phyloP scores from a whole-genome alignment of 2,888 invertebrate species.

The Drosophila kuntzei region DNA sequence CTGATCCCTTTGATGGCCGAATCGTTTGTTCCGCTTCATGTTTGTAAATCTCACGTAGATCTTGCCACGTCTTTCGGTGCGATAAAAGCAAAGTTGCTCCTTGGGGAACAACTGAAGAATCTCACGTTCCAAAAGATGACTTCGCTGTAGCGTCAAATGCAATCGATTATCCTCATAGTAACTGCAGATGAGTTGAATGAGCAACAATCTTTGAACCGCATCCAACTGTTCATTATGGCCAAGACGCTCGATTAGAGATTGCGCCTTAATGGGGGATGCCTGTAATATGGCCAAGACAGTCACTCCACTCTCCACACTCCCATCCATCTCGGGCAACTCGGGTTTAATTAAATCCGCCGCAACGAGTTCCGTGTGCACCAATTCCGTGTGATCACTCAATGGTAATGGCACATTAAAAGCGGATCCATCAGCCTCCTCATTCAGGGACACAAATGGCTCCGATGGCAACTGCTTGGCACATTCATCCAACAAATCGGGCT shows the following conservation, averaged over 20 bases:
- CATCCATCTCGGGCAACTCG: slow-evolving; percentile 40
- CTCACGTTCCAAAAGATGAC: slow-evolving; percentile 77
- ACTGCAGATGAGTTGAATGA: slow-evolving; percentile 79
- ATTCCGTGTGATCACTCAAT: slow-evolving; percentile 34
- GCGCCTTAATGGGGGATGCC: slow-evolving; percentile 64
- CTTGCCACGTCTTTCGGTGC: slow-evolving; percentile 82
- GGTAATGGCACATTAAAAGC: slow-evolving; percentile 44
- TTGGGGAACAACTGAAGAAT: slow-evolving; percentile 77
- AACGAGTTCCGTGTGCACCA: slow-evolving; percentile 40
- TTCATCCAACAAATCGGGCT: slow-evolving; percentile 46
- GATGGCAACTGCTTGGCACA: slow-evolving; percentile 49
- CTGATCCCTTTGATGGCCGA: slow-evolving; percentile 52
- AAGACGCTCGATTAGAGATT: slow-evolving; percentile 61
- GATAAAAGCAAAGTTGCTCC: slow-evolving; percentile 76
- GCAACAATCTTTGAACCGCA: slow-evolving; percentile 65
- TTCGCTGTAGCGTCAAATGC: slow-evolving; percentile 77
- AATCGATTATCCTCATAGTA: slow-evolving; percentile 78
- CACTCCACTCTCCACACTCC: slow-evolving; percentile 45
- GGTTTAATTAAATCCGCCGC: slow-evolving; percentile 31
- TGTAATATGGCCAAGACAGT: slow-evolving; percentile 70
- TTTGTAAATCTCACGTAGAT: slow-evolving; percentile 81
- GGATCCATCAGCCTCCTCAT: slow-evolving; percentile 36
- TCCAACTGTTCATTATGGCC: slow-evolving; percentile 66
- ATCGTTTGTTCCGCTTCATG: slow-evolving; percentile 77
- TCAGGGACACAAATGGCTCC: slow-evolving; percentile 59